A percentile compares a stretch with the other conserved stretches of the same genome.
Evolutionary conservation across 2,113 vertebrate genomes (phyloP).

Genomic region (Anoplopoma fimbria): DNA sequence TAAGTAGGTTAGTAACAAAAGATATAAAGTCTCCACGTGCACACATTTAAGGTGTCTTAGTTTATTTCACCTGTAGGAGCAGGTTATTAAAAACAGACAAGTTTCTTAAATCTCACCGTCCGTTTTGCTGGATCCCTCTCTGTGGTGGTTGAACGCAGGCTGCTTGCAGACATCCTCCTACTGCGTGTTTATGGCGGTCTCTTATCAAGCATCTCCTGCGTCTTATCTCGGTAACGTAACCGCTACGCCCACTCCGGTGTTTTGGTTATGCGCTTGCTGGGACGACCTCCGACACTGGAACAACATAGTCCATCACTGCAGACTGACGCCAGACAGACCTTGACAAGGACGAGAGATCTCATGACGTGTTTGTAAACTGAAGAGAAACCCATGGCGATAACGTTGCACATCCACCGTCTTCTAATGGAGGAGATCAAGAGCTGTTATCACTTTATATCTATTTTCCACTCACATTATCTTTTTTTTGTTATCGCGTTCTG

Average conservation of each 20-base stretch:
- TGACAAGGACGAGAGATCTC: conserved; percentile 62
- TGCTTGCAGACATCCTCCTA: neutral
- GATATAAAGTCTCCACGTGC: neutral
- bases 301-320: conserved; percentile 67
- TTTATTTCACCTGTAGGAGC: neutral
- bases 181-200: conserved; percentile 49
- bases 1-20: neutral
- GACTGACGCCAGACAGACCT: conserved; percentile 52
- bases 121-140: neutral
- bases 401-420: neutral
- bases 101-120: conserved; percentile 46
- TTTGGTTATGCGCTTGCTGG: neutral
- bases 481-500: conserved; percentile 52
- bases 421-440: neutral
- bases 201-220: conserved; percentile 61
- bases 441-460: neutral
- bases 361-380: conserved; percentile 49
- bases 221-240: conserved; percentile 65
- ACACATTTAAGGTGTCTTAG: neutral
- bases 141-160: neutral
- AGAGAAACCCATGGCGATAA: neutral
- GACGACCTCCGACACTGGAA: conserved; percentile 71
- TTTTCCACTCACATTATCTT: neutral
- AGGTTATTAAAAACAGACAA: neutral
- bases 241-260: conserved; percentile 25